These are phyloP conservation scores for Drosophila greeni DNA, from an alignment of 2,888 invertebrate genomes.

Conservation along the genomic window DNA sequence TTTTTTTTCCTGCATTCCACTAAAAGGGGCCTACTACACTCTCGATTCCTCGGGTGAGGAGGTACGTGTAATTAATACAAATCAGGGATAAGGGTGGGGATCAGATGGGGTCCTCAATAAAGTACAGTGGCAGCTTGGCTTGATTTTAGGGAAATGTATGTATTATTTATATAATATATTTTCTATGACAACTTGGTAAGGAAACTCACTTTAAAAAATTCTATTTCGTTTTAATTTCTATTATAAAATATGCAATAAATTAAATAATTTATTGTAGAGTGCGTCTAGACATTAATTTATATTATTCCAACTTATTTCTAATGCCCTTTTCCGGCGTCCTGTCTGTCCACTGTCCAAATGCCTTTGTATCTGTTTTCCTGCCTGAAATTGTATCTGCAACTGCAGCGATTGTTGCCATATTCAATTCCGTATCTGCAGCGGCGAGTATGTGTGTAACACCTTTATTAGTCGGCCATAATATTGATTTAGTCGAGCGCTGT, in stretches of 20 bases:
- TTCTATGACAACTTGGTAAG: too few relatives aligned
- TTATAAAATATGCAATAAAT: background rate
- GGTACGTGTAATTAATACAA: conserved; percentile 45
- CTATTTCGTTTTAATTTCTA: too few relatives aligned
- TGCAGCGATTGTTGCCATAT: conserved; percentile 30
- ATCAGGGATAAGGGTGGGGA: conserved; percentile 37
- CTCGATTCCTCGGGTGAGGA: background rate
- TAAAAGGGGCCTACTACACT: conserved; percentile 37
- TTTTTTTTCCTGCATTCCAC: background rate
- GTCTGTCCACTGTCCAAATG: conserved; percentile 24
- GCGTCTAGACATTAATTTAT: conserved; percentile 17
- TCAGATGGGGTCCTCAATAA: conserved; percentile 50
- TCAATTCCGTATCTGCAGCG: conserved; percentile 30
- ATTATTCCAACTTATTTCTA: conserved; percentile 42
- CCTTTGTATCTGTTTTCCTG: conserved; percentile 21
- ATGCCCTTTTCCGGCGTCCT: conserved; percentile 34
- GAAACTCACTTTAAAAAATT: too few relatives aligned
- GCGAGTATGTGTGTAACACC: conserved; percentile 48
- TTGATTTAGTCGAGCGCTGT: conserved; percentile 68
- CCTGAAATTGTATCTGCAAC: conserved; percentile 18
- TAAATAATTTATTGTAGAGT: background rate
- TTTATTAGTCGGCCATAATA: conserved; percentile 61
- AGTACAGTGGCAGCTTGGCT: too few relatives aligned
- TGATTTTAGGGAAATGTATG: too few relatives aligned
- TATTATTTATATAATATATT: too few relatives aligned